phyloP scores from a whole-genome alignment of 2,113 vertebrate species.

The Tychaedon coryphoeus region DNA sequence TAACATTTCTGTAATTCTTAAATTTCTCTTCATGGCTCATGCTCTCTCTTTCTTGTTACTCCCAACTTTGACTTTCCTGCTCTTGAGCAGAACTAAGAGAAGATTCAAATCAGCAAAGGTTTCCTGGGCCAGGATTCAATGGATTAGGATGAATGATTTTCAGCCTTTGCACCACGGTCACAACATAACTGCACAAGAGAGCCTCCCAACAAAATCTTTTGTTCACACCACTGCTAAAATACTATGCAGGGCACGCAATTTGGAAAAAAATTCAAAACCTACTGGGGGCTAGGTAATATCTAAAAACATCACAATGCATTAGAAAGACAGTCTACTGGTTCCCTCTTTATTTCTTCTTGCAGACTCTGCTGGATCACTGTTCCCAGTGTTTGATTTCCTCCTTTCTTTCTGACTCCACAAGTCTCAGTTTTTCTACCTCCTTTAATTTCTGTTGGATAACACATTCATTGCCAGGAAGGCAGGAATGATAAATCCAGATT shows the following conservation, averaged over 20 bases:
- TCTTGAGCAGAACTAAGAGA: background rate
- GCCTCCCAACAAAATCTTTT: background rate
- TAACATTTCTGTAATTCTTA: background rate
- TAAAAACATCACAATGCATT: background rate
- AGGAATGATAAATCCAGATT: background rate
- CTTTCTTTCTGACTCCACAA: background rate
- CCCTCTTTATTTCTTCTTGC: background rate
- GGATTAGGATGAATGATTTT: background rate
- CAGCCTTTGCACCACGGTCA: background rate
- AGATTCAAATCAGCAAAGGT: background rate
- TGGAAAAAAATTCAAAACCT: background rate
- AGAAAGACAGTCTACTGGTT: background rate
- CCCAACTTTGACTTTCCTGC: background rate
- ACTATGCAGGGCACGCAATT: accelerated
- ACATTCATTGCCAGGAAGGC: background rate
- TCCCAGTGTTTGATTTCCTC: background rate
- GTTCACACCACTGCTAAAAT: background rate
- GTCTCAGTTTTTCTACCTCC: background rate
- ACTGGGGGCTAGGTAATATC: background rate
- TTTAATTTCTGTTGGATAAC: background rate
- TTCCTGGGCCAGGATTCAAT: background rate
- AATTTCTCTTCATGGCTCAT: background rate
- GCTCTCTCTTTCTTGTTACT: background rate
- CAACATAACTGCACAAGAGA: background rate
- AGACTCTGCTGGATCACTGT: background rate